These are phyloP conservation scores for Mellilla xanthometata DNA, from an alignment of 2,888 invertebrate species.

Conservation along the genomic window DNA sequence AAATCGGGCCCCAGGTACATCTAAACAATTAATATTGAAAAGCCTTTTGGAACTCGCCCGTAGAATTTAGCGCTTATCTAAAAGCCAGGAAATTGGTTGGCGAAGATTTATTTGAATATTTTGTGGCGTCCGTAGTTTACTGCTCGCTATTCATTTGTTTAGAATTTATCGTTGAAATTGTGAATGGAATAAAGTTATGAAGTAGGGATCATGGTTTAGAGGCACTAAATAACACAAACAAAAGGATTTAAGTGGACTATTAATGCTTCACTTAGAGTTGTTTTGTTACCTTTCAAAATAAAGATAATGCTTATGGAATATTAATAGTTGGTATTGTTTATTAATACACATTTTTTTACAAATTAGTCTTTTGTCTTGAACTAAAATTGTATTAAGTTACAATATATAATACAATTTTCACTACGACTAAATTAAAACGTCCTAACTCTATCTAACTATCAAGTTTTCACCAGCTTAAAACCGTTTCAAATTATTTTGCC, in stretches of 20 bases:
- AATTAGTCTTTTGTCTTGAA: too few relatives aligned
- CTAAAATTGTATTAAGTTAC: too few relatives aligned
- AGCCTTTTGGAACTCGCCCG: slow-evolving; percentile 36
- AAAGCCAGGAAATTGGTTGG: slow-evolving; percentile 48
- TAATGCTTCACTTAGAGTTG: background rate
- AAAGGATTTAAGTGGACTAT: slow-evolving; percentile 7
- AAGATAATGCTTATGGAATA: background rate
- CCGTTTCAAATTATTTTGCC: too few relatives aligned
- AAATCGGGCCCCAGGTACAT: slow-evolving; percentile 51
- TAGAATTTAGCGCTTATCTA: slow-evolving; percentile 43
- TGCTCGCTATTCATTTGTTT: slow-evolving; percentile 42
- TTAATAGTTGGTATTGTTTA: too few relatives aligned
- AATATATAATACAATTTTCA: too few relatives aligned
- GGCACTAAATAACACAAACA: slow-evolving; percentile 27
- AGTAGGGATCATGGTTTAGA: slow-evolving; percentile 32
- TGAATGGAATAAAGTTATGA: slow-evolving; percentile 42
- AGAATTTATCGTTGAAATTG: slow-evolving; percentile 40
- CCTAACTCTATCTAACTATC: too few relatives aligned
- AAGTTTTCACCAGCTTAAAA: too few relatives aligned
- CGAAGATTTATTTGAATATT: slow-evolving; percentile 54
- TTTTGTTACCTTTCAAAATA: slow-evolving; percentile 1
- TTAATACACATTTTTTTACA: too few relatives aligned
- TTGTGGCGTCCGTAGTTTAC: slow-evolving; percentile 41
- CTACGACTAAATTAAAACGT: too few relatives aligned
- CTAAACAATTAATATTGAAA: slow-evolving; percentile 63